Percentiles rank a stretch among this genome's conserved stretches.
phyloP scores from a whole-genome alignment of 2,888 invertebrate genomes.

The Lingula anatina region DNA sequence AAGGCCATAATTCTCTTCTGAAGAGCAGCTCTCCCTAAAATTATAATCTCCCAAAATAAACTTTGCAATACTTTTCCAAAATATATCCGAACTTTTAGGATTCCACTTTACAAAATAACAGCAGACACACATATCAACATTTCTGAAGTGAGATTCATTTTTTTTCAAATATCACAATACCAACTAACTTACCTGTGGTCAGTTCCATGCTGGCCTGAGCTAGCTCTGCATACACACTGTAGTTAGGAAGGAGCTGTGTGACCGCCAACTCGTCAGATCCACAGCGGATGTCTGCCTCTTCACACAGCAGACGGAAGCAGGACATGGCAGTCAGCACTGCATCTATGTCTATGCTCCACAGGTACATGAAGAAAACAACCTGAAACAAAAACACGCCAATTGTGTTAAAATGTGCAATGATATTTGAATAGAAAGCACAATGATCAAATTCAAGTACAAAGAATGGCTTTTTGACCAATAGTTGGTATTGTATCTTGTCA shows the following conservation, averaged over 20 bases:
- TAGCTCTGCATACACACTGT: constrained; percentile 87
- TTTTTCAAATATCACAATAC: too few relatives aligned
- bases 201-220: constrained; percentile 82
- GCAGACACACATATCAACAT: neutral
- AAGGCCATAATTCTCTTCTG: constrained; percentile 93
- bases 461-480: too few relatives aligned
- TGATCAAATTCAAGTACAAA: too few relatives aligned
- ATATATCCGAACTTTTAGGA: neutral
- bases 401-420: neutral
- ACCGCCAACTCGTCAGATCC: constrained; percentile 89
- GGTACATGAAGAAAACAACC: constrained; percentile 96
- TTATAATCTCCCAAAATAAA: too few relatives aligned
- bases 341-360: constrained; percentile 97
- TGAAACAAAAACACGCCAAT: constrained; percentile 42
- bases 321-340: constrained; percentile 94
- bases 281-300: constrained; percentile 88
- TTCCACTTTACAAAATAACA: neutral
- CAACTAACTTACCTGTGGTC: constrained; percentile 65
- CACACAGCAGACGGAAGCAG: constrained; percentile 89
- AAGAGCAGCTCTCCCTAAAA: constrained; percentile 76
- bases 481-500: too few relatives aligned
- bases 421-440: neutral
- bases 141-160: neutral
- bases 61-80: too few relatives aligned
- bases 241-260: constrained; percentile 80